These are phyloP conservation scores for Zeugodacus cucurbitae DNA, from an alignment of 1,140 invertebrate genomes.

Conservation along the genomic window DNA sequence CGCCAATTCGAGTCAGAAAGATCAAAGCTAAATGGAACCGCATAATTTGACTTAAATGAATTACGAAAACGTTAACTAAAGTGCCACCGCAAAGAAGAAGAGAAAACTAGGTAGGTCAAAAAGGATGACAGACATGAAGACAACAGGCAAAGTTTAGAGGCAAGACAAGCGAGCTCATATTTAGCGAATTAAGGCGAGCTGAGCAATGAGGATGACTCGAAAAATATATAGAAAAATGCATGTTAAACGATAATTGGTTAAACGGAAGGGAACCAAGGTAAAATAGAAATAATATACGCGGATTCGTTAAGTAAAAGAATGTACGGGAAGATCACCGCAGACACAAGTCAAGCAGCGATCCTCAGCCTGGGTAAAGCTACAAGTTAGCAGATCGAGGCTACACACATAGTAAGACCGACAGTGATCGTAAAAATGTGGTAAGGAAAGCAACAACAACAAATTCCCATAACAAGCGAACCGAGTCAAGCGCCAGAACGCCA, in stretches of 20 bases:
- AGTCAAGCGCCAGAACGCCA: neutral
- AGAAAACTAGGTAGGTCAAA: neutral
- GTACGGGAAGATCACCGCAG: neutral
- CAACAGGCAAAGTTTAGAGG: neutral
- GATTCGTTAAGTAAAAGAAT: neutral
- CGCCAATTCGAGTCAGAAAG: conserved; percentile 6
- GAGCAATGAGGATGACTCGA: neutral
- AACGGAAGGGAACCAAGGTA: neutral
- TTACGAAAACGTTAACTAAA: conserved; percentile 28
- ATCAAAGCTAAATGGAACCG: conserved; percentile 34
- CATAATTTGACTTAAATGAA: conserved; percentile 36
- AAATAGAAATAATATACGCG: neutral
- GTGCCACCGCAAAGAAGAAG: conserved; percentile 2
- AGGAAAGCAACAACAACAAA: neutral
- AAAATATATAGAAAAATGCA: neutral
- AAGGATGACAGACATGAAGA: neutral
- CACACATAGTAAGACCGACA: neutral
- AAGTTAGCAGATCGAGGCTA: neutral
- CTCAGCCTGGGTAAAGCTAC: neutral
- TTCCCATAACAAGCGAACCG: neutral
- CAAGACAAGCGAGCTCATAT: neutral
- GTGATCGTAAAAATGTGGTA: neutral
- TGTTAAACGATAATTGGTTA: conserved; percentile 10
- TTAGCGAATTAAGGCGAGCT: neutral
- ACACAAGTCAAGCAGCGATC: neutral